These are phyloP conservation scores for Bradypodion pumilum DNA, from an alignment of 2,797 vertebrate species.

Conservation along the genomic window DNA sequence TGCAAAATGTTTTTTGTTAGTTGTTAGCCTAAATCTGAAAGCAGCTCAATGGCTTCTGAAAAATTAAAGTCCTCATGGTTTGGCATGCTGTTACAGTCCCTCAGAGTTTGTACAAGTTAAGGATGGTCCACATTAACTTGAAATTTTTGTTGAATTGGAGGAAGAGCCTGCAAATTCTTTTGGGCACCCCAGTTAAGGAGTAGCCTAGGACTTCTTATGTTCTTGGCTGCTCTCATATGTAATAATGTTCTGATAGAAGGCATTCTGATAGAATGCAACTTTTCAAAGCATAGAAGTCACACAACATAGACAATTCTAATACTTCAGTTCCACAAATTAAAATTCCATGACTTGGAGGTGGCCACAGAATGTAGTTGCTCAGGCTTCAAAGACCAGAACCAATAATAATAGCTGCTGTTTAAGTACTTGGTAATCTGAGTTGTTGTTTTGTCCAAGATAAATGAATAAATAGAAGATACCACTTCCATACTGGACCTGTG, in stretches of 20 bases:
- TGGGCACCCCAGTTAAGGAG: constrained; percentile 16
- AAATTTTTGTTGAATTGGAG: constrained; percentile 51
- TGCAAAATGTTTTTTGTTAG: not conserved
- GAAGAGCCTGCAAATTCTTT: constrained; percentile 39
- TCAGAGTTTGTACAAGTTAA: not conserved
- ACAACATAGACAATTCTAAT: constrained; percentile 33
- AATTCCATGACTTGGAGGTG: constrained; percentile 19
- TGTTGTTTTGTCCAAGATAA: constrained; percentile 18
- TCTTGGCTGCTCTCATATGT: constrained; percentile 20
- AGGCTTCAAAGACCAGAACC: constrained; percentile 20
- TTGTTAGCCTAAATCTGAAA: not conserved
- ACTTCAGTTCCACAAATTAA: constrained; percentile 45
- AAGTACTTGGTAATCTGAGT: constrained; percentile 37
- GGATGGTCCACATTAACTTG: constrained; percentile 29
- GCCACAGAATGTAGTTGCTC: constrained; percentile 9
- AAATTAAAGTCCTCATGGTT: not conserved
- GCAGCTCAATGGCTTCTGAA: not conserved
- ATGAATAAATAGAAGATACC: not conserved
- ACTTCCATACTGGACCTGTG: not conserved
- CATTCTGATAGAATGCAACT: constrained; percentile 43
- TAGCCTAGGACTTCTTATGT: constrained; percentile 44
- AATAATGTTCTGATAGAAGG: constrained; percentile 54
- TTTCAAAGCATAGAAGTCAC: constrained; percentile 53
- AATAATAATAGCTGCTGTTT: constrained; percentile 39
- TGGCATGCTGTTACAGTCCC: not conserved